A percentile compares a stretch with the other conserved stretches of the same genome.
These are phyloP conservation scores for Zosterops borbonicus DNA, from an alignment of 2,113 vertebrate species.

Conservation along the genomic window DNA sequence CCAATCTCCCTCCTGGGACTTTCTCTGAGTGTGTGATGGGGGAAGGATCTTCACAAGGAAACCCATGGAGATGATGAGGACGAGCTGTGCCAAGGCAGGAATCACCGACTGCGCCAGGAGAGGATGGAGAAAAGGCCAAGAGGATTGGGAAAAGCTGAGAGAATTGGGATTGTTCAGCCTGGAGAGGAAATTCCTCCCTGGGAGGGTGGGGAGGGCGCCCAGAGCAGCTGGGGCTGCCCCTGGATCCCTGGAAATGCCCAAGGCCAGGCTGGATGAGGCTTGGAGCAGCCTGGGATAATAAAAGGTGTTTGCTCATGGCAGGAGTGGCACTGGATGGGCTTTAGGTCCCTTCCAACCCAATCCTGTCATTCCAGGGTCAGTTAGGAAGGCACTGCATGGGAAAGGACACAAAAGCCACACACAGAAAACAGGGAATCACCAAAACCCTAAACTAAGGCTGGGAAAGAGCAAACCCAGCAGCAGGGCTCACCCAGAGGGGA, in stretches of 20 bases:
- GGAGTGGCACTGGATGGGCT: fast-evolving
- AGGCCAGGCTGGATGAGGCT: neutral
- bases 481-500: neutral
- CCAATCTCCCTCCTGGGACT: neutral
- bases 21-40: neutral
- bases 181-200: neutral
- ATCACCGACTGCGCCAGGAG: neutral
- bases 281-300: fast-evolving
- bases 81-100: neutral
- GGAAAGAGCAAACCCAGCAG: neutral
- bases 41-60: neutral
- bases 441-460: fast-evolving
- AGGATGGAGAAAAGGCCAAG: neutral
- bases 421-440: neutral
- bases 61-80: neutral
- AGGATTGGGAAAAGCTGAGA: neutral
- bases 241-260: neutral
- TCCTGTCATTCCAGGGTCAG: neutral
- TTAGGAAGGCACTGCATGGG: neutral
- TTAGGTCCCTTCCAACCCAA: neutral
- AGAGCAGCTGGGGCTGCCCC: neutral
- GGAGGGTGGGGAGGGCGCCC: neutral
- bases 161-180: neutral
- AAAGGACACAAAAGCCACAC: neutral
- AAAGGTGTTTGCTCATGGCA: neutral